Conservation (phyloP, 30 jellyfish, hydroid and myxozoan genomes). For the Hydractinia symbiolongicarpus region DNA sequence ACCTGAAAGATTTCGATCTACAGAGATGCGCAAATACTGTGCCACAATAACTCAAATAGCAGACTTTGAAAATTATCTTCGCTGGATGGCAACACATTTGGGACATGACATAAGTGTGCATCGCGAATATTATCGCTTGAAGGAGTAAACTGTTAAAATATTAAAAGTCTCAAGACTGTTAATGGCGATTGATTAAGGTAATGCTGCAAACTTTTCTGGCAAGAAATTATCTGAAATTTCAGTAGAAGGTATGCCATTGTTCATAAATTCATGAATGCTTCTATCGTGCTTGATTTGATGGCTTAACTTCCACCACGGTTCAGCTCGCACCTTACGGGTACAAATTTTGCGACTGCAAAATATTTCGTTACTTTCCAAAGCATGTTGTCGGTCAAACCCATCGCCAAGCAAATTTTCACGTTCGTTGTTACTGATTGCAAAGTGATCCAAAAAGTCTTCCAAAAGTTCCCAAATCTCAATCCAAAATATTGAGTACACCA, state of each 20-base stretch:
- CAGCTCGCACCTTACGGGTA: no score
- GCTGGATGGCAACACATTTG: slow-evolving; percentile 14
- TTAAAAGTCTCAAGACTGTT: slow-evolving; percentile 8
- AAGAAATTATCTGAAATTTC: slow-evolving; percentile 32
- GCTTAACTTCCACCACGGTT: no score
- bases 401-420: no score
- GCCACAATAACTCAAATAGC: neutral
- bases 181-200: slow-evolving; percentile 33
- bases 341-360: no score
- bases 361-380: no score
- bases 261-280: no score
- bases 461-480: no score
- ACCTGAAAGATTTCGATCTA: slow-evolving; percentile 29
- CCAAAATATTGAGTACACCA: no score
- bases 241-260: slow-evolving; percentile 25
- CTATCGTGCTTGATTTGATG: no score
- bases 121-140: slow-evolving; percentile 12
- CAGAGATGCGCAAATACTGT: slow-evolving; percentile 29
- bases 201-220: slow-evolving; percentile 30
- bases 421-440: no score
- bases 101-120: slow-evolving; percentile 15
- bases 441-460: no score
- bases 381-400: no score
- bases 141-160: slow-evolving; percentile 3
- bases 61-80: neutral